Evolutionary conservation across 2,888 invertebrate species (phyloP), one percentile per base, ranked within the genome.

Genomic region (Lithosia quadra): DNA sequence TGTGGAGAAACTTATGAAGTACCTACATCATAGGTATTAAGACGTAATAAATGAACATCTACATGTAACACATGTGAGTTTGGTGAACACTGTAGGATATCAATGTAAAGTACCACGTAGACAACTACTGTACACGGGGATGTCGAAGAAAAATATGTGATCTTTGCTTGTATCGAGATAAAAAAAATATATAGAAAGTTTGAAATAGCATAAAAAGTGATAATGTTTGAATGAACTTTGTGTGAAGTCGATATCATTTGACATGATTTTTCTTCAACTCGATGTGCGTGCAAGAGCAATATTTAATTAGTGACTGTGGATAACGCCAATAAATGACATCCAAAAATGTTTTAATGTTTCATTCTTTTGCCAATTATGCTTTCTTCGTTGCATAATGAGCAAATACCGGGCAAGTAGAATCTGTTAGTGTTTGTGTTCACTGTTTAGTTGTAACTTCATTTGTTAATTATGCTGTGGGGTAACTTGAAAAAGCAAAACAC

Each of bases 321-420:
- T 79, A 77, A 72, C 68, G 78, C 80, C 78, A 88, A 90, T 94
- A 94, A 94, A 95, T 95, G 95, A 94, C 94, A 93, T 88, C 95
- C 93, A 93, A 87, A 88, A 86, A 81, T 87, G 81, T 83, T 86
- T 69, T 80, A 68, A 77, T 69, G 49, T 69, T 70, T 61, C 18
- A 70, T 74, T 84, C 21, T 63, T 87, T 92, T 94, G 94, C 95
- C 95, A 94, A 94, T 94, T 94, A 94, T 94, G 94, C 93, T 81
- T 86, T 88, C 33, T 63, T 84, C 84, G 74, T 86, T 84, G 94
- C 95, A 93, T 92, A 93, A 95, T 94, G 94, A 94, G 94, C 94
- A 93, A 95, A 95, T 94, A 95, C 95, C 88, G 80, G 78, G 81
- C 82, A 84, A 88, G 89, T 87, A 85, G 84, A 67, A 72, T 71